Percentiles rank a stretch among this genome's conserved stretches.
phyloP scores from a whole-genome alignment of 2,888 invertebrate genomes.

The Euplexia lucipara region DNA sequence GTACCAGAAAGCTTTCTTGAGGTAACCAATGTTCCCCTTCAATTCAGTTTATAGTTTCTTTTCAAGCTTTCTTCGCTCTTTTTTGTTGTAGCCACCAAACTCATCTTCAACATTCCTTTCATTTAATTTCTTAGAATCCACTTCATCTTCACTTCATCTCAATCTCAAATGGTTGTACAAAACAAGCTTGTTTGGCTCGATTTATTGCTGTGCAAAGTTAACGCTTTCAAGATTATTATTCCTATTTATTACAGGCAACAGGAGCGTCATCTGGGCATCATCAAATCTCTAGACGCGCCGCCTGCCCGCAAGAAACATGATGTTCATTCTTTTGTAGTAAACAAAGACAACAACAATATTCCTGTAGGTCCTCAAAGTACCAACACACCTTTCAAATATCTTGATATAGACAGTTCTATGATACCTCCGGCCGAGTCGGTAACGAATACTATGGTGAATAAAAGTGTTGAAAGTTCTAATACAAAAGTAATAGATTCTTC shows the following conservation, averaged over 20 bases:
- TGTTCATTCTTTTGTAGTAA: conserved; percentile 86
- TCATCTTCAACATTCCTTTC: neutral
- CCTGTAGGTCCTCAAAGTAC: conserved; percentile 70
- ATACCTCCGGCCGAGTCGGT: conserved; percentile 57
- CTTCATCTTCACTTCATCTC: neutral
- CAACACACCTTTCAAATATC: conserved; percentile 77
- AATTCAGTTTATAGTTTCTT: conserved; percentile 21
- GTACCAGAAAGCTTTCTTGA: conserved; percentile 95
- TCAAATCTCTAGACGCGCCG: conserved; percentile 88
- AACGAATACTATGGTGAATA: conserved; percentile 56
- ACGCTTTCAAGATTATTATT: conserved; percentile 10
- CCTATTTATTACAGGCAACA: conserved; percentile 92
- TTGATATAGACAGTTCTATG: conserved; percentile 78
- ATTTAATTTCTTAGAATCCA: neutral
- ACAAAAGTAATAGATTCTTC: conserved; percentile 49
- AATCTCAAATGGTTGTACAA: neutral
- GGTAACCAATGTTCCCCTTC: conserved; percentile 84
- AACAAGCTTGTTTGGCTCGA: conserved; percentile 48
- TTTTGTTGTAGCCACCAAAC: conserved; percentile 12
- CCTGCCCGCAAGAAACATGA: conserved; percentile 87
- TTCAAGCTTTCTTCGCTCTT: conserved; percentile 42
- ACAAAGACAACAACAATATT: conserved; percentile 77
- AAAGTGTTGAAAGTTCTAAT: conserved; percentile 33
- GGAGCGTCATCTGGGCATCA: conserved; percentile 94
- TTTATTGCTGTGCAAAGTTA: neutral